These are phyloP conservation scores for Chamaea fasciata DNA, from an alignment of 2,113 vertebrate species.

Conservation along the genomic window DNA sequence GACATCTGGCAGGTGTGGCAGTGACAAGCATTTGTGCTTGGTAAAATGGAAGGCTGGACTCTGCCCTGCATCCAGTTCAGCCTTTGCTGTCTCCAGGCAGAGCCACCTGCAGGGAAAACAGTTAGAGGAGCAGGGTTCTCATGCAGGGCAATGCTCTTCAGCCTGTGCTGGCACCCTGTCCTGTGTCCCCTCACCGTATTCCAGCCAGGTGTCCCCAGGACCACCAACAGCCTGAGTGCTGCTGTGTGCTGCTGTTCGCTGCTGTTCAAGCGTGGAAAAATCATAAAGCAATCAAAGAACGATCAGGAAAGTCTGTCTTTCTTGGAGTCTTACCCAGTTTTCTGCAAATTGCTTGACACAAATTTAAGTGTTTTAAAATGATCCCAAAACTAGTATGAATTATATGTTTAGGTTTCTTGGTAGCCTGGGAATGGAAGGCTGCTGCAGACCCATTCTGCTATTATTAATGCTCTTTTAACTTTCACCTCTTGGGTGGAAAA, in stretches of 20 bases:
- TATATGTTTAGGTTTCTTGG: not conserved
- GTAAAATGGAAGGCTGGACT: not conserved
- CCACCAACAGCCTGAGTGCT: not conserved
- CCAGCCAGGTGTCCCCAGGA: not conserved
- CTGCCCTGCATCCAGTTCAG: not conserved
- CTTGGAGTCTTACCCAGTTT: not conserved
- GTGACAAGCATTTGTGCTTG: not conserved
- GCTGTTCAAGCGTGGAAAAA: not conserved
- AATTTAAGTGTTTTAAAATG: not conserved
- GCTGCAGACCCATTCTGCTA: not conserved
- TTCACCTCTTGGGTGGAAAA: not conserved
- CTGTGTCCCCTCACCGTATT: not conserved
- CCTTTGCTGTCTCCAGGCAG: not conserved
- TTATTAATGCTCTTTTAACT: not conserved
- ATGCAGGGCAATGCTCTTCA: not conserved
- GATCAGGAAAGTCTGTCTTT: not conserved
- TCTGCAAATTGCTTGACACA: not conserved
- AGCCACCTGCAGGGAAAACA: not conserved
- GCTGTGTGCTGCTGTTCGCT: not conserved
- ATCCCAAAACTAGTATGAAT: not conserved
- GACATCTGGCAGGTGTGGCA: not conserved
- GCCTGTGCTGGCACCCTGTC: not conserved
- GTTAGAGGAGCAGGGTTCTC: not conserved
- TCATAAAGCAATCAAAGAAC: not conserved
- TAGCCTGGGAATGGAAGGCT: not conserved